Evolutionary conservation across 2,888 invertebrate genomes (phyloP).

Genomic region (Mimumesa dahlbomi): DNA sequence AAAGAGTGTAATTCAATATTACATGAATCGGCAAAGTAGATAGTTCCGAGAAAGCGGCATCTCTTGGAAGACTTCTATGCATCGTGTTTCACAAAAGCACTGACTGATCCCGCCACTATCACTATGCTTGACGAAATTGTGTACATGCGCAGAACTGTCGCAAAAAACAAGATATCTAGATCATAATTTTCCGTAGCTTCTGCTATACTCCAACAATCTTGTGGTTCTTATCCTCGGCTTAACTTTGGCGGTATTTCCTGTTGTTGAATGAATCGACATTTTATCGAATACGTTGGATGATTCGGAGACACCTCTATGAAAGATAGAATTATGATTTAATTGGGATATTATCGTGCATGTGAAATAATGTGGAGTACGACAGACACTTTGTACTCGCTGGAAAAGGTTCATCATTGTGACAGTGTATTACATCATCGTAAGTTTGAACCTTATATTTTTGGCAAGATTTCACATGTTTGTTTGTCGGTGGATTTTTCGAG

Average conservation of each 20-base stretch:
- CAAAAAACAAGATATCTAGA: slow-evolving; percentile 21
- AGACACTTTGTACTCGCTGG: slow-evolving; percentile 13
- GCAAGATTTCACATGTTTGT: neutral
- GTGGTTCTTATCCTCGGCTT: neutral
- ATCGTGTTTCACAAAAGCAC: too few relatives aligned
- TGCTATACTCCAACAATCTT: slow-evolving; percentile 1
- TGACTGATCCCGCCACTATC: too few relatives aligned
- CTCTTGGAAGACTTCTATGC: too few relatives aligned
- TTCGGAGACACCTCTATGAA: neutral
- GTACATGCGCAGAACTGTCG: slow-evolving; percentile 16
- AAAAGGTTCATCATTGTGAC: slow-evolving; percentile 21
- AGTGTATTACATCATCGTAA: slow-evolving; percentile 51
- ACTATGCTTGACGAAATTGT: too few relatives aligned
- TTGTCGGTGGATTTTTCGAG: neutral
- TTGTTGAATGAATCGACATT: slow-evolving; percentile 14
- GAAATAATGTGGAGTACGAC: slow-evolving; percentile 20
- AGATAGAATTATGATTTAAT: neutral
- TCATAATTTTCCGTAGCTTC: slow-evolving; percentile 31
- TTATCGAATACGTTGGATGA: neutral
- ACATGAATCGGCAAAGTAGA: too few relatives aligned
- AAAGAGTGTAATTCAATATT: too few relatives aligned
- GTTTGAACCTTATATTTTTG: slow-evolving; percentile 12
- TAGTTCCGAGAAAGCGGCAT: too few relatives aligned
- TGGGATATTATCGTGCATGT: neutral
- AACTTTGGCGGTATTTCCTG: neutral